These are phyloP conservation scores for Erpornis zantholeuca DNA, from an alignment of 2,113 vertebrate species.

Conservation along the genomic window DNA sequence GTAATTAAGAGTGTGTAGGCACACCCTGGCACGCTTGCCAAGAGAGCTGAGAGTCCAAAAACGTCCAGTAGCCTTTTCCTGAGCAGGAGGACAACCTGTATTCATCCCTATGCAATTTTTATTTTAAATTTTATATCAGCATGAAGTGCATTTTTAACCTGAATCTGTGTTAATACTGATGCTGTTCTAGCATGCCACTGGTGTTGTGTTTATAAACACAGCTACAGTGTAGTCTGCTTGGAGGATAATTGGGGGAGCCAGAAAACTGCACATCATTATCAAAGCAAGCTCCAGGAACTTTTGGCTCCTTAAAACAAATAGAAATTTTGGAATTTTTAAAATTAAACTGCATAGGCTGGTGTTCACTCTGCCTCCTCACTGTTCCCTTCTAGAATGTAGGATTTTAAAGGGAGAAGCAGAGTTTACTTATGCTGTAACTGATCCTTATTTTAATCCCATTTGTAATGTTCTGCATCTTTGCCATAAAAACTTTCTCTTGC, in stretches of 20 bases:
- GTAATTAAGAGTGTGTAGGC: background rate
- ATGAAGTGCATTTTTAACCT: background rate
- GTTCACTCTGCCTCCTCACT: background rate
- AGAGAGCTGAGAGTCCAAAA: background rate
- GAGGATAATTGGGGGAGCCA: background rate
- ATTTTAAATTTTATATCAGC: background rate
- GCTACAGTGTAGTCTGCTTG: background rate
- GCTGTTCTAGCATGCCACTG: background rate
- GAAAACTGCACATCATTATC: background rate
- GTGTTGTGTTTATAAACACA: background rate
- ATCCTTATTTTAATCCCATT: background rate
- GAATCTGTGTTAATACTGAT: accelerated
- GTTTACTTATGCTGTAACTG: background rate
- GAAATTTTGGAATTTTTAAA: background rate
- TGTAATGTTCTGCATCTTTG: background rate
- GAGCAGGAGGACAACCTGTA: background rate
- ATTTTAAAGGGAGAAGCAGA: background rate
- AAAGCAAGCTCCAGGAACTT: background rate
- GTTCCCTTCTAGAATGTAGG: background rate
- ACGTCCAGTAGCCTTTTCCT: background rate
- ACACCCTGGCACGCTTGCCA: background rate
- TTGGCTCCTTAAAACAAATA: background rate
- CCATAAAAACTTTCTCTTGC: background rate
- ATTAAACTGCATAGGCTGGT: background rate
- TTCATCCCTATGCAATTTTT: background rate